phyloP scores from a whole-genome alignment of 1,140 invertebrate species.

The Pseudomyrmex flavicornis region DNA sequence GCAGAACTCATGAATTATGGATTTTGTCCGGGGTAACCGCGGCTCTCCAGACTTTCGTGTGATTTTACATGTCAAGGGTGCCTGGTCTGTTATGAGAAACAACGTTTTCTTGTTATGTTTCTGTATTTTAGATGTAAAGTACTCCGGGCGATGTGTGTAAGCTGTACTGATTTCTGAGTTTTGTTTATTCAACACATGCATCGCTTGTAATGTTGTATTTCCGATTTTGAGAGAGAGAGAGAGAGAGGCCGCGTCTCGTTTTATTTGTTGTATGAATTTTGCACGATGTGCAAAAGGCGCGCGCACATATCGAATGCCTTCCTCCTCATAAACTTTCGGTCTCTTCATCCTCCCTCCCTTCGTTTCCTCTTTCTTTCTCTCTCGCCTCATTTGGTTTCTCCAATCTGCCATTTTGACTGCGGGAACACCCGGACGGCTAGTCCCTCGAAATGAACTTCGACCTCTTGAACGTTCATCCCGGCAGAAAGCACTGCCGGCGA shows the following conservation, averaged over 20 bases:
- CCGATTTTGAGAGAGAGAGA: not conserved
- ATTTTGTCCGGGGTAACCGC: not conserved
- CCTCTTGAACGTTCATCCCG: conserved; percentile 53
- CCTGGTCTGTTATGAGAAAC: not conserved
- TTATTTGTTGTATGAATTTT: not conserved
- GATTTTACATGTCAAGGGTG: conserved; percentile 2
- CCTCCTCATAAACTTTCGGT: not conserved
- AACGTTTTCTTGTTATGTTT: not conserved
- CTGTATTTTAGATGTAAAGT: not conserved
- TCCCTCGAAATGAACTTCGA: conserved; percentile 68
- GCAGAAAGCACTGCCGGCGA: not conserved
- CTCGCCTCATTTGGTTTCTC: conserved; percentile 20
- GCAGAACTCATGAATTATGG: conserved; percentile 12
- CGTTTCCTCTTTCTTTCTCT: not conserved
- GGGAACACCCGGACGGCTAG: conserved; percentile 17
- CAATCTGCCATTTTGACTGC: conserved; percentile 26
- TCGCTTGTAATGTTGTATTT: not conserved
- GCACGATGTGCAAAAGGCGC: not conserved
- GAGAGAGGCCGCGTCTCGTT: not conserved
- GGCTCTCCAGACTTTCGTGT: not conserved
- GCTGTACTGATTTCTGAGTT: not conserved
- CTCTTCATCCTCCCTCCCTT: not conserved
- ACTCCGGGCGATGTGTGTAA: not conserved
- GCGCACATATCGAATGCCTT: not conserved
- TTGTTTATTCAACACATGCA: not conserved